These are phyloP conservation scores for Dendrolimus pini DNA, from an alignment of 2,888 invertebrate genomes.

Conservation along the genomic window DNA sequence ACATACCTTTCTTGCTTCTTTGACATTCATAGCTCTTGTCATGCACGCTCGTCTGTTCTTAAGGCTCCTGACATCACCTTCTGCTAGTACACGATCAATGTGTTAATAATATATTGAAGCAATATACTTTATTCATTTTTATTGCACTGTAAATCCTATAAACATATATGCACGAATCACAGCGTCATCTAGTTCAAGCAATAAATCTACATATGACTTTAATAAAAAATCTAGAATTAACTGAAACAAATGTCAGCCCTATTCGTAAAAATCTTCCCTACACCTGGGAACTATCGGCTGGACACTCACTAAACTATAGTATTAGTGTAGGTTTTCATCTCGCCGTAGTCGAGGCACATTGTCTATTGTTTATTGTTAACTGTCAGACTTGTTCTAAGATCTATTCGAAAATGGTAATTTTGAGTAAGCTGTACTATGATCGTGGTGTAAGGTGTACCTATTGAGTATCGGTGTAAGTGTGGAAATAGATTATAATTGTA, in stretches of 20 bases:
- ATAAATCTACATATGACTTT: too few species aligned
- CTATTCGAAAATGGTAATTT: slow-evolving; percentile 21
- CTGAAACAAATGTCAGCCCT: not conserved
- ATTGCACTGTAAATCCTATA: too few species aligned
- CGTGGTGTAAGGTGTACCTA: slow-evolving; percentile 6
- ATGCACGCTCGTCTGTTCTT: too few species aligned
- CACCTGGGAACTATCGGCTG: slow-evolving; percentile 59
- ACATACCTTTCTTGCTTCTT: too few species aligned
- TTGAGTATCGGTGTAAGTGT: slow-evolving; percentile 42
- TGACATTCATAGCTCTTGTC: too few species aligned
- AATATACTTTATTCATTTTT: too few species aligned
- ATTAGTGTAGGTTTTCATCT: slow-evolving; percentile 24
- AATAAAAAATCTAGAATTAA: too few species aligned
- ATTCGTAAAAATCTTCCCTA: slow-evolving; percentile 21
- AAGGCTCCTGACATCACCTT: too few species aligned
- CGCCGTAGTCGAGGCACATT: slow-evolving; percentile 27
- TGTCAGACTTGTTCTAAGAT: slow-evolving; percentile 23
- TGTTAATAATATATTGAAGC: too few species aligned
- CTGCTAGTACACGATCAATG: too few species aligned
- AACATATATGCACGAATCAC: too few species aligned
- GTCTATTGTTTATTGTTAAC: slow-evolving; percentile 34
- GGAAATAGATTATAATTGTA: slow-evolving; percentile 33
- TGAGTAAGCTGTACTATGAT: slow-evolving; percentile 21
- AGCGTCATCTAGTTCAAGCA: too few species aligned
- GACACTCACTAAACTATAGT: slow-evolving; percentile 43